Base-by-base conservation (phyloP, 2,888 invertebrate genomes). In the Dasysyrphus albostriatus region DNA sequence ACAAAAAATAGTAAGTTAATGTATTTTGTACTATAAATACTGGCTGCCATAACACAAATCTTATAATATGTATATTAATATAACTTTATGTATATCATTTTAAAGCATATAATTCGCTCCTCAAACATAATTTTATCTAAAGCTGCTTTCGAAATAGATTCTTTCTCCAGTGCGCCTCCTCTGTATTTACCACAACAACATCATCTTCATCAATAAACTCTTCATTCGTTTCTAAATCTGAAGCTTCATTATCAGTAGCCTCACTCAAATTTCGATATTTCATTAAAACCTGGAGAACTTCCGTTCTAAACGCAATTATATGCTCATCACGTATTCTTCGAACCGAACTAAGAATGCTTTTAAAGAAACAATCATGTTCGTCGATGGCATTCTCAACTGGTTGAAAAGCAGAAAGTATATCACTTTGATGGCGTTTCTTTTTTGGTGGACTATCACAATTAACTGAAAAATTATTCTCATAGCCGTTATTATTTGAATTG, bases 331-430 rank as follows among this genome's bases (percentile, higher is more conserved):
- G 88, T 5, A 89, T 89, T 74, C 72, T 83, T 29, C 89, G 79
- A 12, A 89, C 88, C 51, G 85, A 88, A 24, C 77, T 88, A 0
- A 89, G 32, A 34, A 89, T 69, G 10, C 89, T 88, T 65, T 88
- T 89, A 65, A 89, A 89, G 54, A 89, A 89, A 63, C 88, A 88
- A 39, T 88, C 88, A 56, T 89, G 89, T 59, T 89, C 89, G 75
- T 89, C 89, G 16, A 87, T 83, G 29, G 78, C 83, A 72, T 78
- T 65, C 29, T 87, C 87, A 8, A 75, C 78, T 5, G 47, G 42
- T 9, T 61, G 85, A 56, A 77, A 77, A 12, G 37, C 10, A 4
- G 74, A 61, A n/a, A 39, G 51, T 14, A 49, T 42, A 34, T 76
- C 73, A 58, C 16, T 73, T 42, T 73, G 67, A n/a, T 61, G 65